Evolutionary conservation across 1,140 invertebrate genomes (phyloP).

Genomic region (Meloidogyne hapla): DNA sequence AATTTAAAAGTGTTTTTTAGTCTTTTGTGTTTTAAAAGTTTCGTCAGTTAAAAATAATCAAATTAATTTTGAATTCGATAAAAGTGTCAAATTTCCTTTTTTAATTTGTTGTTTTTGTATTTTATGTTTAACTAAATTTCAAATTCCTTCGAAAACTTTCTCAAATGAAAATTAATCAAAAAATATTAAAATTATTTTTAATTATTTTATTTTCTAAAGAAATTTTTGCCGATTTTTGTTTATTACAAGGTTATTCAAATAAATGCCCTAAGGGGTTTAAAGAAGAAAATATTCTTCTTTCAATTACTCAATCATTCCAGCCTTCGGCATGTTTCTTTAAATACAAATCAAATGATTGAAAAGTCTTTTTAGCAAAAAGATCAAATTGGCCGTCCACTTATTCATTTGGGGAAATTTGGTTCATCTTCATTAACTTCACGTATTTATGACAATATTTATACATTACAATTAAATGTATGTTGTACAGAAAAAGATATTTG

Average conservation of each 20-base stretch:
- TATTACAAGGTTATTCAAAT: not conserved
- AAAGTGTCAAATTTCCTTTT: too few relatives aligned
- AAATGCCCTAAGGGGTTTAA: not conserved
- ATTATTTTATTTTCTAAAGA: not conserved
- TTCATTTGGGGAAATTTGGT: not conserved
- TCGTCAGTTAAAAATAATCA: too few relatives aligned
- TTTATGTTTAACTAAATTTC: too few relatives aligned
- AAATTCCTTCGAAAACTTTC: too few relatives aligned
- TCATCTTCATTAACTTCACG: not conserved
- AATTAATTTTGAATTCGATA: too few relatives aligned
- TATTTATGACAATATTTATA: constrained; percentile 5
- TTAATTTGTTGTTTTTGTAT: too few relatives aligned
- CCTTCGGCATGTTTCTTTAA: not conserved
- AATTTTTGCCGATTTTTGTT: constrained; percentile 1
- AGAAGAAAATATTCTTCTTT: not conserved
- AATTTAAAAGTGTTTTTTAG: too few relatives aligned
- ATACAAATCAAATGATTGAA: not conserved
- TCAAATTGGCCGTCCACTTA: not conserved
- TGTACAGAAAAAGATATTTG: not conserved
- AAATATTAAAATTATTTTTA: too few relatives aligned
- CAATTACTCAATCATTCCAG: constrained; percentile 9
- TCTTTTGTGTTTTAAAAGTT: too few relatives aligned
- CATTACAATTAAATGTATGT: constrained; percentile 7
- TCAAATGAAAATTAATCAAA: too few relatives aligned
- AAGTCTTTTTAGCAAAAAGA: constrained; percentile 15